phyloP scores from a whole-genome alignment of 2,113 vertebrate genomes.

The Alligator sinensis region DNA sequence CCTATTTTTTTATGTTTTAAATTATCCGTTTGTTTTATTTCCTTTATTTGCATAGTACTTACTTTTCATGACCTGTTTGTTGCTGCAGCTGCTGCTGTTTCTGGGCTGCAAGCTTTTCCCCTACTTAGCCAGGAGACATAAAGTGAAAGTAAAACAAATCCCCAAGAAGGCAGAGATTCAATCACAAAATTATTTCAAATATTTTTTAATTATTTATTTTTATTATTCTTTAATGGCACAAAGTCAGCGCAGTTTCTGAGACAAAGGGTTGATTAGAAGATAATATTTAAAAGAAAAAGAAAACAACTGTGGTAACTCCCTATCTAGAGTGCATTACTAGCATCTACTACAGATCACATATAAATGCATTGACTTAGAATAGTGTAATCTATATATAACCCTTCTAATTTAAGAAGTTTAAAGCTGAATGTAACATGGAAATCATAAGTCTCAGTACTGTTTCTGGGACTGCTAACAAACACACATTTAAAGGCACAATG shows the following conservation, averaged over 20 bases:
- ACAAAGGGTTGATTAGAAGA: neutral
- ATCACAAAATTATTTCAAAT: conserved; percentile 23
- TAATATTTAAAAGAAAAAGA: neutral
- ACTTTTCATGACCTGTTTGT: conserved; percentile 67
- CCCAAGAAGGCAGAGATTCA: conserved; percentile 7
- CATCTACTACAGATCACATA: neutral
- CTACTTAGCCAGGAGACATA: conserved; percentile 8
- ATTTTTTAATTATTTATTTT: conserved; percentile 21
- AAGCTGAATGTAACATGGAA: neutral
- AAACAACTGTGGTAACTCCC: neutral
- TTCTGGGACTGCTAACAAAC: neutral
- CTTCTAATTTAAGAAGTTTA: neutral
- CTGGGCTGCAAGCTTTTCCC: conserved; percentile 22
- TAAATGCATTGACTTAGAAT: neutral
- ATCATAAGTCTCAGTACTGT: neutral
- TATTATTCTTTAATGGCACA: conserved; percentile 13
- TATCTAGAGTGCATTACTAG: neutral
- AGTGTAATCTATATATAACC: neutral
- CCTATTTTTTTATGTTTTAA: conserved; percentile 51
- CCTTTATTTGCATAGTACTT: conserved; percentile 65
- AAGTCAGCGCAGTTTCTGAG: neutral
- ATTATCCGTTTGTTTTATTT: conserved; percentile 62
- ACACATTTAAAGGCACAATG: no score
- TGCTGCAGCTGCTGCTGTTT: conserved; percentile 60
- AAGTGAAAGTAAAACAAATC: conserved; percentile 41